Base-by-base conservation (phyloP, 2,797 vertebrate genomes). In the Steatocranus sp. region DNA sequence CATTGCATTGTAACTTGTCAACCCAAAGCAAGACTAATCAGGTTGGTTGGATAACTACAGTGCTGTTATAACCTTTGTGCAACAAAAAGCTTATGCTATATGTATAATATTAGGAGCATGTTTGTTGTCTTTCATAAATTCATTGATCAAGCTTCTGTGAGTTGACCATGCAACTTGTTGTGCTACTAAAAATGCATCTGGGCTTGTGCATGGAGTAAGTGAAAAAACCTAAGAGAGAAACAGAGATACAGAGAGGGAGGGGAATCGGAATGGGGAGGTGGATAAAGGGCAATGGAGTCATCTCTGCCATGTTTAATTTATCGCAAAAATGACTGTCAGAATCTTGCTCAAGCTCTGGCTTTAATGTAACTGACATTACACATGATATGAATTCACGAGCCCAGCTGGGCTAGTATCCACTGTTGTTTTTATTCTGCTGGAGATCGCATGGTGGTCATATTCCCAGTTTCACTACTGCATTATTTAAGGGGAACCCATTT, bases 271-370 rank as follows among this genome's bases (percentile, higher is more conserved):
- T 70, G 66, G 66, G 78, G 63, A 43, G 63, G 66, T 70, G 83
- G 75, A 89, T 91, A 92, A 94, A 95, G 85, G 86, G 90, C 90
- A 91, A 84, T 75, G 41, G 85, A 92, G 87, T 91, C 91, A 86
- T 92, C 81, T 81, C 85, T 87, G 83, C 82, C 87, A 93, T 96
- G 92, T 94, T 95, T 96, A 94, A 95, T 95, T 94, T 93, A 95
- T 93, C 78, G 61, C 46, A 53, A 70, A 61, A 91, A 92, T 83
- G 79, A 82, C 89, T 91, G 83, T 81, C 76, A 73, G 84, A 86
- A 75, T 83, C 36, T 82, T 87, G 88, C 83, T 90, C 78, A 82
- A 84, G 70, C 88, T 83, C 49, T 58, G 11, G 86, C 90, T 94
- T 94, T 95, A 90, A 95, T 94, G 93, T 87, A 85, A 90, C 84